A percentile compares a stretch with the other conserved stretches of the same genome.
Evolutionary conservation across 2,797 vertebrate species (phyloP).

Genomic region (Uromys caudimaculatus): DNA sequence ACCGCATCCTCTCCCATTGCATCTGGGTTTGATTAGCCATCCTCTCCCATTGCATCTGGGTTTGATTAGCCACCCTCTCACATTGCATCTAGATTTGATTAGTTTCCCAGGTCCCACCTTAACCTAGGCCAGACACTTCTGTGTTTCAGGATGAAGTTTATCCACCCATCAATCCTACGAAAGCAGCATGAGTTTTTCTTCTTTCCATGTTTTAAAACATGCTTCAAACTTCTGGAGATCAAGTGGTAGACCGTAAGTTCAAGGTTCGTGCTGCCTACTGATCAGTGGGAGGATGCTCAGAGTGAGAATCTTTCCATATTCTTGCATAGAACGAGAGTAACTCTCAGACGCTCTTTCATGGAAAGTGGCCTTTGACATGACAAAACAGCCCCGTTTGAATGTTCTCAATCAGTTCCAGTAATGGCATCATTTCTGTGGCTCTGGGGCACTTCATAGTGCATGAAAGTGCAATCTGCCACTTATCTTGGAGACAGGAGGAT

Average conservation of each 20-base stretch:
- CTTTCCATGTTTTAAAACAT: not conserved
- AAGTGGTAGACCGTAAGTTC: not conserved
- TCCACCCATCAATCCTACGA: not conserved
- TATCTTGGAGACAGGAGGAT: not conserved
- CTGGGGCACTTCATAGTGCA: fast-evolving
- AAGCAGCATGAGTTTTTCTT: not conserved
- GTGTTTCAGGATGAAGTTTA: not conserved
- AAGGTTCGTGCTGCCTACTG: not conserved
- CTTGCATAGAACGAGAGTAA: not conserved
- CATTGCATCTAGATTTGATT: not conserved
- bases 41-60: not conserved
- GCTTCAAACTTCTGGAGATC: not conserved
- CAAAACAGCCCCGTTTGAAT: not conserved
- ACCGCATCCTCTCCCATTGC: not conserved
- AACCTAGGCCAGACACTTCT: not conserved
- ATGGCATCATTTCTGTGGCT: not conserved
- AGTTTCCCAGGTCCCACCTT: not conserved
- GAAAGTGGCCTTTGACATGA: not conserved
- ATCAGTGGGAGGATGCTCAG: not conserved
- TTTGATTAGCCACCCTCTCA: not conserved
- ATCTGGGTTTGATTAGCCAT: not conserved
- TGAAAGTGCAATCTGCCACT: not conserved
- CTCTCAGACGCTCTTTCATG: not conserved
- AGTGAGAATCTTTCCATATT: not conserved
- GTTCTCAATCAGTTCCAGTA: not conserved